A percentile compares a stretch with the other conserved stretches of the same genome.
These are phyloP conservation scores for Elysia crispata DNA, from an alignment of 2,888 invertebrate species.

Conservation along the genomic window DNA sequence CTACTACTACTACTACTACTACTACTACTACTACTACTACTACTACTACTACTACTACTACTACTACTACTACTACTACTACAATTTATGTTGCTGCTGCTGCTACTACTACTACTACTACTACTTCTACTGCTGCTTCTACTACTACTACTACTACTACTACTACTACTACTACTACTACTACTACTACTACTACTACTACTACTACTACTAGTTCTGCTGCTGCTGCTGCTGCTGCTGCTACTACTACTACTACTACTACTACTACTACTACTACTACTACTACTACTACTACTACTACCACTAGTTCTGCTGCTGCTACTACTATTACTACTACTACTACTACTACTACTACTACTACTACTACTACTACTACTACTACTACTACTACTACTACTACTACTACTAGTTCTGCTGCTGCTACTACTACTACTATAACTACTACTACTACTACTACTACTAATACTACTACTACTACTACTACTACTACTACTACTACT, in stretches of 20 bases:
- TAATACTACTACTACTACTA: neutral
- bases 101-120: neutral
- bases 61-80: neutral
- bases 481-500: neutral
- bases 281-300: conserved; percentile 19
- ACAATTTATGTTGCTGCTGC: neutral
- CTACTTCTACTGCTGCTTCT: conserved; percentile 1
- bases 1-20: too few relatives aligned
- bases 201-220: neutral
- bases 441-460: neutral
- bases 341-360: too few relatives aligned
- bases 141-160: conserved; percentile 24
- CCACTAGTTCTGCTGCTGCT: too few relatives aligned
- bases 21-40: too few relatives aligned
- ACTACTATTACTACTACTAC: too few relatives aligned
- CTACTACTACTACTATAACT: too few relatives aligned
- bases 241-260: neutral
- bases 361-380: too few relatives aligned
- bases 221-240: neutral
- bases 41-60: too few relatives aligned
- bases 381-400: too few relatives aligned
- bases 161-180: conserved; percentile 20
- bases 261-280: neutral
- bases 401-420: too few relatives aligned
- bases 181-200: conserved; percentile 12